Evolutionary conservation across 2,888 invertebrate genomes (phyloP), one percentile per base, ranked within the genome.

Genomic region (Invenusta paracnida): DNA sequence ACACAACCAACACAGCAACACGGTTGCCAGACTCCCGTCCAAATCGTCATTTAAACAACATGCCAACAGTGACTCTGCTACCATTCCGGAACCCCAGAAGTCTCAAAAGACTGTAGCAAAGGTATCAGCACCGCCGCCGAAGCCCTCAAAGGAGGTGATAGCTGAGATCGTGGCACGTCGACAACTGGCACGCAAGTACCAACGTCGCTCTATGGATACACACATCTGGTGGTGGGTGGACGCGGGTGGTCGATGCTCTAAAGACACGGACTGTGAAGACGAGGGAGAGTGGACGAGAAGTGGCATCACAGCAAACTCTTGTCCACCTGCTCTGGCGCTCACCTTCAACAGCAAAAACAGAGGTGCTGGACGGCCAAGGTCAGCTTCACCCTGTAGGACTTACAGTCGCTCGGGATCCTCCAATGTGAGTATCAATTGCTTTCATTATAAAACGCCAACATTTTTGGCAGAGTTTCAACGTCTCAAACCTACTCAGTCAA

Each of bases 161-260:
- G 25, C 17, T 25, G 73, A 73, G 23, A 73, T 73, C 17, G 11
- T 73, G 23, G 5, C 73, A 5, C 73, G 73, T 23, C 73, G 73
- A 23, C 73, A 23, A 13, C 73, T 73, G 73, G 73, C 73, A 2
- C 73, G 73, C 73, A 5, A 23, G 11, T 73, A 73, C 23, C 73
- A 73, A 23, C 73, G 73, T 25, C 73, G 73, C 11, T 73, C 73
- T 2, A 73, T 73, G 73, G 73, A 73, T 23, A 73, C 73, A 5
- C 73, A 73, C 73, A 73, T 73, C 73, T 73, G 73, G 73, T 73
- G 73, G 73, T 73, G 73, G 73, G 73, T 73, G 27, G 73, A 73
- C 27, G 73, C 73, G 2, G 73, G 73, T 25, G 73, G 73, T 25
- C 27, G 73, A 2, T 5, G 73, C 73, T 73, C 73, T 2, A 5